phyloP scores from a whole-genome alignment of 2,888 invertebrate species.

The Lasioglossum figueresi region DNA sequence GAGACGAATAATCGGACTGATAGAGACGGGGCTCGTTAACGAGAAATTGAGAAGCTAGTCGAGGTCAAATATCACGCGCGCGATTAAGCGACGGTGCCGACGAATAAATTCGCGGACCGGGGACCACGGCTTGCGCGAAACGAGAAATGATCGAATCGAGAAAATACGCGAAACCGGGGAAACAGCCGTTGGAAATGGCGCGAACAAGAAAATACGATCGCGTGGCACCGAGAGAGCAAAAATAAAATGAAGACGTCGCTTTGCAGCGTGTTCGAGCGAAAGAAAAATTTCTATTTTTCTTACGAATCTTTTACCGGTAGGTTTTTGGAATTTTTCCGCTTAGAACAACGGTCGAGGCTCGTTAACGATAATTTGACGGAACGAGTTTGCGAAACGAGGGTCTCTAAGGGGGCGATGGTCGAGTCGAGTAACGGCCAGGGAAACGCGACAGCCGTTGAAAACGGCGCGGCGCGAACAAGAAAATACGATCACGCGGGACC shows the following conservation, averaged over 20 bases:
- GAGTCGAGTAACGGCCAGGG: background rate
- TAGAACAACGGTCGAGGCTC: no score
- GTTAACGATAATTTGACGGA: background rate
- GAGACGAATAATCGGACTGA: background rate
- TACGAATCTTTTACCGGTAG: no score
- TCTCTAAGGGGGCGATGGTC: background rate
- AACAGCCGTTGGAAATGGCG: slow-evolving; percentile 13
- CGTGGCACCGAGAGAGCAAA: background rate
- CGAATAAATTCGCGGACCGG: background rate
- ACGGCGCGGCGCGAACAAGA: slow-evolving; percentile 15
- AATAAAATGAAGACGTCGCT: background rate
- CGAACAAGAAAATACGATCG: slow-evolving; percentile 17
- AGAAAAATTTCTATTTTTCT: background rate
- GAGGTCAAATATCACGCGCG: background rate
- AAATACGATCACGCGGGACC: background rate
- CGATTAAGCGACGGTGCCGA: background rate
- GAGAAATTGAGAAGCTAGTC: background rate
- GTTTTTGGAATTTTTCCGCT: no score
- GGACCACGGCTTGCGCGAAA: background rate
- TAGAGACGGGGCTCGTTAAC: background rate
- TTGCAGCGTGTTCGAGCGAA: slow-evolving; percentile 8
- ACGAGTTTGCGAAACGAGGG: background rate
- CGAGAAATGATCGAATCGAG: background rate
- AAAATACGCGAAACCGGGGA: background rate
- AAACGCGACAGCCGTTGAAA: slow-evolving; percentile 22